Evolutionary conservation across 2,113 vertebrate genomes (phyloP).

Genomic region (Rattus norvegicus): GRCr8 NC_086021.1:104284001-104284500

Average conservation of each 20-base stretch:
- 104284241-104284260: background rate
- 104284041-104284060: background rate
- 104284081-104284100: background rate
- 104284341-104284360: background rate
- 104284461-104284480: background rate
- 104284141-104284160: background rate
- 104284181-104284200: background rate
- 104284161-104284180: background rate
- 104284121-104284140: background rate
- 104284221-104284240: background rate
- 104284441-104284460: background rate
- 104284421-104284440: background rate
- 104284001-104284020: background rate
- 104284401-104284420: background rate
- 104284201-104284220: background rate
- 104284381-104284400: background rate
- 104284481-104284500: background rate
- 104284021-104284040: background rate
- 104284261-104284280: constrained; percentile 11
- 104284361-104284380: background rate
- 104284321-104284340: background rate
- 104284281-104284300: constrained; percentile 13
- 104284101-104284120: background rate
- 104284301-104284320: background rate
- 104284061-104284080: background rate